phyloP scores from a whole-genome alignment of 2,113 vertebrate species.

The Grallaria varia region DNA sequence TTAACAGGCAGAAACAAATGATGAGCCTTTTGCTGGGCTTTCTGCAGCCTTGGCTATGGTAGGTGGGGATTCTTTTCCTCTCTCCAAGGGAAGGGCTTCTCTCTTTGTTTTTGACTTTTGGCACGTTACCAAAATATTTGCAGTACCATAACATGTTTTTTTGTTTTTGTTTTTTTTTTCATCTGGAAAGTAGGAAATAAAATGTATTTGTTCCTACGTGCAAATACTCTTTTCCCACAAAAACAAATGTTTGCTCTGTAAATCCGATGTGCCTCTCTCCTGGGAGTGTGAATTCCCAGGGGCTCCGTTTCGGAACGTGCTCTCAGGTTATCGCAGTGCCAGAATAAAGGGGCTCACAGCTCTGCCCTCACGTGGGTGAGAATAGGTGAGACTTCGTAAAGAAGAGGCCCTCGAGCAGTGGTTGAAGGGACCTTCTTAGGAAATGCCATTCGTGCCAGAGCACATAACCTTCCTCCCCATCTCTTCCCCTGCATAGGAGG shows the following conservation, averaged over 20 bases:
- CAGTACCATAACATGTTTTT: background rate
- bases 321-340: background rate
- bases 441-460: slow-evolving; percentile 78
- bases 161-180: background rate
- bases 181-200: slow-evolving; percentile 11
- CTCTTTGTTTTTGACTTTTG: background rate
- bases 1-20: background rate
- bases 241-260: background rate
- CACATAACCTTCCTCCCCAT: slow-evolving; percentile 46
- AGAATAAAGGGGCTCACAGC: background rate
- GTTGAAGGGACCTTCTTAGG: slow-evolving; percentile 70
- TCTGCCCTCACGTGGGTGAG: background rate
- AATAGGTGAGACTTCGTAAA: background rate
- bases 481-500: slow-evolving; percentile 17
- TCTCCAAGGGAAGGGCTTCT: background rate
- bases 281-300: background rate
- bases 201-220: background rate
- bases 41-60: background rate
- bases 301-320: rapidly evolving
- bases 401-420: slow-evolving; percentile 21
- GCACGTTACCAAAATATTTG: background rate
- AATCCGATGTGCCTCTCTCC: background rate
- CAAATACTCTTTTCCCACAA: background rate
- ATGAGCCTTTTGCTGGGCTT: background rate
- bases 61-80: background rate